Percentiles rank a stretch among this genome's conserved stretches.
These are phyloP conservation scores for Phoenicopterus ruber DNA, from an alignment of 2,113 vertebrate genomes.

Conservation along the genomic window DNA sequence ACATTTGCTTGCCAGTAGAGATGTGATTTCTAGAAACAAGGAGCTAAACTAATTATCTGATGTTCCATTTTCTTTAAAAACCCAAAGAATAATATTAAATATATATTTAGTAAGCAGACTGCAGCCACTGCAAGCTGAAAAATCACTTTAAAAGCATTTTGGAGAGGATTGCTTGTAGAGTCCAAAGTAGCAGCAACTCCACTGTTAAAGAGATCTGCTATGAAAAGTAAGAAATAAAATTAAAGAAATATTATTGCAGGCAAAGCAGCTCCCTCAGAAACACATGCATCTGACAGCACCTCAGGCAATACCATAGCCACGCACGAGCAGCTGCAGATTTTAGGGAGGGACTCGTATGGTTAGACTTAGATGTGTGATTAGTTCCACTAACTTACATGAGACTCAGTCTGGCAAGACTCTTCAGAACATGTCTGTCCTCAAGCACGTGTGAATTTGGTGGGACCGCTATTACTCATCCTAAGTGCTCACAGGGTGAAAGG, in stretches of 20 bases:
- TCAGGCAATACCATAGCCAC: background rate
- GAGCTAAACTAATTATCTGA: background rate
- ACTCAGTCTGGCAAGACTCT: background rate
- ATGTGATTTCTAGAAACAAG: background rate
- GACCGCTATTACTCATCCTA: background rate
- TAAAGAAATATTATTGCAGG: background rate
- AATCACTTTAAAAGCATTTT: background rate
- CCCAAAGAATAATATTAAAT: background rate
- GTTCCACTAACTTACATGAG: background rate
- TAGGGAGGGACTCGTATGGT: background rate
- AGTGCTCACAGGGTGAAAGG: background rate
- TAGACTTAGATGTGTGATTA: background rate
- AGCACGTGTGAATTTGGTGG: background rate
- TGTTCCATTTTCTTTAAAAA: background rate
- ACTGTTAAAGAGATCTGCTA: background rate
- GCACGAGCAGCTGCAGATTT: background rate
- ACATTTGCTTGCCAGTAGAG: background rate
- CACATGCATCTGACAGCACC: background rate
- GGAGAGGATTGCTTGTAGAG: no score
- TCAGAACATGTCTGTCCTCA: background rate
- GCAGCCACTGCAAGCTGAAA: background rate
- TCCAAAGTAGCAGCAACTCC: background rate
- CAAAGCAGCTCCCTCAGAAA: background rate
- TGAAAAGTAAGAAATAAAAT: background rate
- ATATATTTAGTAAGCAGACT: background rate